These are phyloP conservation scores for Diaphora mendica DNA, from an alignment of 2,888 invertebrate genomes.

Conservation along the genomic window DNA sequence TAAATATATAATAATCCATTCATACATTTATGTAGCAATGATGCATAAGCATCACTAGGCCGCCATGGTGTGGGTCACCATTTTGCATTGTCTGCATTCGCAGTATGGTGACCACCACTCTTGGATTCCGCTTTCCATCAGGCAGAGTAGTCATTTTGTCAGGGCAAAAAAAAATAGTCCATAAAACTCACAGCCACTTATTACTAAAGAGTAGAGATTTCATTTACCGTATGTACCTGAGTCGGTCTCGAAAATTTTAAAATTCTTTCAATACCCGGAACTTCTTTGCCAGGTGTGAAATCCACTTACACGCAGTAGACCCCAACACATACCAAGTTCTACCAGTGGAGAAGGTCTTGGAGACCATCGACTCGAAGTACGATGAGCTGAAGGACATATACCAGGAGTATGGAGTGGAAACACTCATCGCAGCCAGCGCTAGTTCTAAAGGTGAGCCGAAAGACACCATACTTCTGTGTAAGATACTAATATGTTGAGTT, in stretches of 20 bases:
- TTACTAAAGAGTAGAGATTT: not conserved
- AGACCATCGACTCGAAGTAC: slow-evolving; percentile 94
- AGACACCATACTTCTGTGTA: not conserved
- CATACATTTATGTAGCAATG: no score
- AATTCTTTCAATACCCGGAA: not conserved
- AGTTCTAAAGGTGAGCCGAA: slow-evolving; percentile 71
- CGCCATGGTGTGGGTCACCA: no score
- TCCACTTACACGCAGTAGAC: slow-evolving; percentile 94
- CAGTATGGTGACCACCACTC: no score
- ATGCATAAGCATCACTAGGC: no score
- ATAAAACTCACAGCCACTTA: no score
- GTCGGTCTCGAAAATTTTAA: not conserved
- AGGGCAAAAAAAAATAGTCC: no score
- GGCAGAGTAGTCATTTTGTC: no score
- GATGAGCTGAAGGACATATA: slow-evolving; percentile 91
- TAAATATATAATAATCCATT: no score
- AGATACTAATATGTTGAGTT: not conserved
- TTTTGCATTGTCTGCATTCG: no score
- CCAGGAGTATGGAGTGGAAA: slow-evolving; percentile 80
- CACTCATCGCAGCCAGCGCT: slow-evolving; percentile 77
- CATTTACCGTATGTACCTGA: no score
- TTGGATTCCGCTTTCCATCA: no score
- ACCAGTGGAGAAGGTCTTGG: slow-evolving; percentile 92
- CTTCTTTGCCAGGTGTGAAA: slow-evolving; percentile 90
- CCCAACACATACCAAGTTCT: slow-evolving; percentile 90